Percentiles rank a stretch among this genome's conserved stretches.
phyloP scores from a whole-genome alignment of 2,113 vertebrate species.

The Haemorhous mexicanus region DNA sequence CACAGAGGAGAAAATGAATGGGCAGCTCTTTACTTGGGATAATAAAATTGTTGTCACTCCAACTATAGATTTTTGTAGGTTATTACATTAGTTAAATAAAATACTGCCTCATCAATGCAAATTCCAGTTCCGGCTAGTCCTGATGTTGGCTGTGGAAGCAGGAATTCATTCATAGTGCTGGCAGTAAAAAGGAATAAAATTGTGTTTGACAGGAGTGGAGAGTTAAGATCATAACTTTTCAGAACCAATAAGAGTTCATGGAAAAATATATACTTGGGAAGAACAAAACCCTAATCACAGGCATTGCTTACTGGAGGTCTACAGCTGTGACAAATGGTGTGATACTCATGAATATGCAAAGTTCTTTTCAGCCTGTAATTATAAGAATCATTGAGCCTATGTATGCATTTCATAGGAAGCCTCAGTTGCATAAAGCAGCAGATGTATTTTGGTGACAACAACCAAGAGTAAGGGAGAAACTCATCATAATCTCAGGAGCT shows the following conservation, averaged over 20 bases:
- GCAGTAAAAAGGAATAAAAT: conserved; percentile 54
- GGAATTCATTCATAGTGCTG: conserved; percentile 52
- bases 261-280: conserved; percentile 61
- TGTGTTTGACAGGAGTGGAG: conserved; percentile 61
- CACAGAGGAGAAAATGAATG: conserved; percentile 36
- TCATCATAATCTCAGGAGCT: not conserved
- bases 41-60: conserved; percentile 45
- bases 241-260: conserved; percentile 58
- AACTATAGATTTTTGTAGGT: conserved; percentile 46
- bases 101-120: conserved; percentile 51
- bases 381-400: conserved; percentile 52
- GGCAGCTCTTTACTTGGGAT: conserved; percentile 8
- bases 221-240: conserved; percentile 68
- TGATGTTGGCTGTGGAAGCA: conserved; percentile 35
- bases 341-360: conserved; percentile 62
- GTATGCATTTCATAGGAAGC: conserved; percentile 42
- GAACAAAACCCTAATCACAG: conserved; percentile 64
- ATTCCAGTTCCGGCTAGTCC: conserved; percentile 52
- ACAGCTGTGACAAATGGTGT: conserved; percentile 65
- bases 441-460: conserved; percentile 50
- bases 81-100: conserved; percentile 54
- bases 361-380: conserved; percentile 59
- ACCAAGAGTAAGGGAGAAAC: conserved; percentile 17
- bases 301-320: conserved; percentile 56
- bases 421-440: conserved; percentile 40